These are phyloP conservation scores for Dissostichus mawsoni DNA, from an alignment of 2,113 vertebrate genomes.

Conservation along the genomic window DNA sequence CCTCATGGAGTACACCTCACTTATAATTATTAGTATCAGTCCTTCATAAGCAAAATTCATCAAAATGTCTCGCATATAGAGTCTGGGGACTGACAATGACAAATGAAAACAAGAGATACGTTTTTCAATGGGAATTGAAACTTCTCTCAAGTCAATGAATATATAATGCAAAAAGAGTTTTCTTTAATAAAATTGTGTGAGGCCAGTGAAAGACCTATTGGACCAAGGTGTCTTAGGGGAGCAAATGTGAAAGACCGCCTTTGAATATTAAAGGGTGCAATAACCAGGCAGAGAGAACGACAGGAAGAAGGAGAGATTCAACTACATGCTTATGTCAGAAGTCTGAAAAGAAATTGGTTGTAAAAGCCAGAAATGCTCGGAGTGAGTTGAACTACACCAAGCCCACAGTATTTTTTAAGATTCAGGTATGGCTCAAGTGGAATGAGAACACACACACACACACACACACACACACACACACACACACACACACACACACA, in stretches of 20 bases:
- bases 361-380: neutral
- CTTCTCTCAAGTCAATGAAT: conserved; percentile 51
- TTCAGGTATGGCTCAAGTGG: neutral
- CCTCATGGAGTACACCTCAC: conserved; percentile 4
- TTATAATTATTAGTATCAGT: conserved; percentile 28
- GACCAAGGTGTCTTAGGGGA: conserved; percentile 55
- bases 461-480: no score
- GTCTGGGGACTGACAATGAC: conserved; percentile 20
- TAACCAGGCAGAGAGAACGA: conserved; percentile 26
- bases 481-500: no score
- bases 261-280: conserved; percentile 59
- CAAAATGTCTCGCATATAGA: conserved; percentile 17
- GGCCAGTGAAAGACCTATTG: conserved; percentile 66
- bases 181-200: conserved; percentile 65
- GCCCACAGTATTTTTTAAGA: no score
- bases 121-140: conserved; percentile 36
- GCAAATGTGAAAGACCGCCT: conserved; percentile 44
- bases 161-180: conserved; percentile 61
- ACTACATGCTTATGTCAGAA: conserved; percentile 36
- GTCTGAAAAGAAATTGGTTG: conserved; percentile 18
- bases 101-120: conserved; percentile 42
- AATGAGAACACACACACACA: neutral
- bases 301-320: conserved; percentile 9
- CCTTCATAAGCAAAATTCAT: conserved; percentile 32
- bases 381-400: conserved; percentile 2